A percentile compares a stretch with the other conserved stretches of the same genome.
Evolutionary conservation across 2,797 vertebrate species (phyloP).

Genomic region (Naso thynnoides): DNA sequence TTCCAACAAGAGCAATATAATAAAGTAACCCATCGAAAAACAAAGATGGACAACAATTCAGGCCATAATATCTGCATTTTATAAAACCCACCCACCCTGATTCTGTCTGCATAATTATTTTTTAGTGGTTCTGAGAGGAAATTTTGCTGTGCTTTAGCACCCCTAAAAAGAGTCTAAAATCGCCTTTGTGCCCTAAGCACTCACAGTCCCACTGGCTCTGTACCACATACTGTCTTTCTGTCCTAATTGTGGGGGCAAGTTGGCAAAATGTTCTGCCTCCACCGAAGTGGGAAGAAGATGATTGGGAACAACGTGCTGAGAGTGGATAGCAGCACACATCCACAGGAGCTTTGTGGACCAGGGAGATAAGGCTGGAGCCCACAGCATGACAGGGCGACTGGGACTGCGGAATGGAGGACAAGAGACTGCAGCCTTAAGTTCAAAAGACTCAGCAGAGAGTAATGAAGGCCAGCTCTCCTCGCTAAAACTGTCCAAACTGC

Average conservation of each 20-base stretch:
- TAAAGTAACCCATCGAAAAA: too few relatives aligned
- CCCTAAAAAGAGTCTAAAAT: constrained; percentile 1
- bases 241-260: constrained; percentile 63
- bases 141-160: too few relatives aligned
- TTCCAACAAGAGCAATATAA: too few relatives aligned
- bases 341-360: constrained; percentile 77
- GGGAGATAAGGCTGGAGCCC: constrained; percentile 74
- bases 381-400: constrained; percentile 63
- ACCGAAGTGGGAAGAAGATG: constrained; percentile 58
- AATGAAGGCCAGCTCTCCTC: constrained; percentile 73
- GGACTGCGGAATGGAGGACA: constrained; percentile 64
- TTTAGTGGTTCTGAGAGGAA: too few relatives aligned
- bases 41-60: too few relatives aligned
- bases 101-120: too few relatives aligned
- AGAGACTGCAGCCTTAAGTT: constrained; percentile 70
- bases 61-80: too few relatives aligned
- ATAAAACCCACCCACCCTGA: too few relatives aligned
- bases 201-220: constrained; percentile 34
- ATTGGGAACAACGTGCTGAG: constrained; percentile 63
- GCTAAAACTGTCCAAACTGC: constrained; percentile 56
- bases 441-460: constrained; percentile 73
- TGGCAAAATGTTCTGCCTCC: constrained; percentile 54
- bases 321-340: constrained; percentile 75
- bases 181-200: constrained; percentile 28
- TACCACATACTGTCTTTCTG: constrained; percentile 47